Evolutionary conservation across 2,888 invertebrate species (phyloP).

Genomic region (Caenorhabditis wallacei): DNA sequence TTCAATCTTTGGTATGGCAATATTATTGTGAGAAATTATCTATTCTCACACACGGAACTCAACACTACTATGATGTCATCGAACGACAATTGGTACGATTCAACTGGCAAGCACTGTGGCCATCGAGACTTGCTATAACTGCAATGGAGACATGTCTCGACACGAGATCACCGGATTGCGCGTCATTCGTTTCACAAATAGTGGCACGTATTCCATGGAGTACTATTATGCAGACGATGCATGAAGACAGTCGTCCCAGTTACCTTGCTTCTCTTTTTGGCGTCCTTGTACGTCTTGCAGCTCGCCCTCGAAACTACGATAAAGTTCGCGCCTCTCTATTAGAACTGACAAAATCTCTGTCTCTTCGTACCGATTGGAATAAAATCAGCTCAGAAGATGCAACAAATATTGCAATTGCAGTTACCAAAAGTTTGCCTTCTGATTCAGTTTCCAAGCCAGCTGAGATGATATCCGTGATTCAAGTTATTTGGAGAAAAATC

Average conservation of each 20-base stretch:
- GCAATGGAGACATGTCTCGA: slow-evolving; percentile 70
- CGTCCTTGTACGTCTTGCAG: slow-evolving; percentile 69
- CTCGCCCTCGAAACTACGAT: slow-evolving; percentile 71
- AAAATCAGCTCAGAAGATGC: slow-evolving; percentile 72
- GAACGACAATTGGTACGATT: slow-evolving; percentile 68
- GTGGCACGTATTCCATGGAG: slow-evolving; percentile 79
- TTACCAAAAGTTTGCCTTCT: slow-evolving; percentile 61
- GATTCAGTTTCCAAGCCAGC: slow-evolving; percentile 65
- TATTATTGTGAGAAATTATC: slow-evolving; percentile 77
- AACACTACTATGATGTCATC: slow-evolving; percentile 69
- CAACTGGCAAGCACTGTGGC: slow-evolving; percentile 71
- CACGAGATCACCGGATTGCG: slow-evolving; percentile 72
- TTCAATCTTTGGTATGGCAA: slow-evolving; percentile 77
- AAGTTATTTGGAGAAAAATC: slow-evolving; percentile 78
- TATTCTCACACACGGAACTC: slow-evolving; percentile 69
- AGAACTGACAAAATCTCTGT: slow-evolving; percentile 73
- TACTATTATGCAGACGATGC: slow-evolving; percentile 62
- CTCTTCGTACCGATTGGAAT: slow-evolving; percentile 73
- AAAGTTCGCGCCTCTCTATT: slow-evolving; percentile 79
- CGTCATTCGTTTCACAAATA: slow-evolving; percentile 77
- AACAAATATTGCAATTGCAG: slow-evolving; percentile 56
- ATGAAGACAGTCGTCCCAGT: slow-evolving; percentile 72
- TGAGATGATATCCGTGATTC: slow-evolving; percentile 66
- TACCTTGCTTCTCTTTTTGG: slow-evolving; percentile 76
- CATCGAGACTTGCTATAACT: slow-evolving; percentile 67